phyloP scores from a whole-genome alignment of 2,888 invertebrate species.

The Hesperia comma region DNA sequence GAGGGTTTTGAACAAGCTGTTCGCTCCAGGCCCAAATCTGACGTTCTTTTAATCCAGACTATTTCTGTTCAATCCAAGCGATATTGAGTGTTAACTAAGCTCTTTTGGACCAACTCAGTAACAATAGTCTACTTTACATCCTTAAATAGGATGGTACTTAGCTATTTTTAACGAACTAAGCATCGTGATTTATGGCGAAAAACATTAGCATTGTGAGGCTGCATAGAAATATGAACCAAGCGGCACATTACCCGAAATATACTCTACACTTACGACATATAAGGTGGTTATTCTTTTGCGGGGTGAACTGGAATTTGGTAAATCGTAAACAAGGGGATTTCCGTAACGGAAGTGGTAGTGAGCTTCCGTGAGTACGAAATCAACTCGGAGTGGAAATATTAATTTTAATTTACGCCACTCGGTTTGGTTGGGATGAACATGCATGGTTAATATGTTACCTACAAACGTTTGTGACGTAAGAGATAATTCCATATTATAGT shows the following conservation, averaged over 20 bases:
- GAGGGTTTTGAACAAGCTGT: no score
- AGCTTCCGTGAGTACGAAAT: conserved; percentile 43
- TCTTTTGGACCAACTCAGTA: background rate
- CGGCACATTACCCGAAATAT: conserved; percentile 7
- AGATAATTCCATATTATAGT: background rate
- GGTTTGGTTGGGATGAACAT: conserved; percentile 19
- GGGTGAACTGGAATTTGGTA: conserved; percentile 37
- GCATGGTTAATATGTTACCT: conserved; percentile 5
- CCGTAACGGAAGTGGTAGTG: conserved; percentile 40
- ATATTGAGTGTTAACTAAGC: no score
- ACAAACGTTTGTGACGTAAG: background rate
- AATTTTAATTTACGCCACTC: conserved; percentile 41
- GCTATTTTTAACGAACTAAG: conserved; percentile 42
- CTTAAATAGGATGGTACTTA: conserved; percentile 9
- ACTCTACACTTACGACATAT: conserved; percentile 9
- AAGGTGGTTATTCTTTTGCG: conserved; percentile 36
- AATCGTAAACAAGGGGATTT: conserved; percentile 44
- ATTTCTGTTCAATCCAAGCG: no score
- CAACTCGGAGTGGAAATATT: conserved; percentile 42
- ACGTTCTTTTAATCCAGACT: no score
- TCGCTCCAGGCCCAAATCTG: no score
- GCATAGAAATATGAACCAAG: conserved; percentile 40
- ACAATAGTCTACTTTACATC: background rate
- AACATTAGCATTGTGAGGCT: conserved; percentile 48
- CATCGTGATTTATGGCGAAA: conserved; percentile 45